Evolutionary conservation across 2,113 vertebrate species (phyloP), one percentile per base, ranked within the genome.

Genomic region (Callithrix jacchus): DNA sequence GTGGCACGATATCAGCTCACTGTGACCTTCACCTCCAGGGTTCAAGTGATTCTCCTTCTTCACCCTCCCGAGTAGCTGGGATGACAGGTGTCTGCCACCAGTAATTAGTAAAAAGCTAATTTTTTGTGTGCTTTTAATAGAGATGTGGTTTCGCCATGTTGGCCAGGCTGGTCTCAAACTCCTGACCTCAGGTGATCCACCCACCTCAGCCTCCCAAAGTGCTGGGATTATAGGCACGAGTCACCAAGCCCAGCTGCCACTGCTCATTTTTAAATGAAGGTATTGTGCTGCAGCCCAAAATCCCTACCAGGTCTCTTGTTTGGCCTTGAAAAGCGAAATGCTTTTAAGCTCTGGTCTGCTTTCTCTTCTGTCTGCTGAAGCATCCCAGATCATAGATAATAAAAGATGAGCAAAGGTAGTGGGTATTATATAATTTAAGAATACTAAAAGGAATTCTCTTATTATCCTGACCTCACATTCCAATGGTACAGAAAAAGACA

Each of bases 271-370:
- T 88, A 16, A 94, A 80, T 79, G 93, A 94, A 92, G 64, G 40
- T 61, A 14, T 80, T 87, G 25, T 71, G 27, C 40, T 77, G 85
- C 94, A 79, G 74, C 56, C 80, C 86, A 4, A 87, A 93, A 92
- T 56, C 25, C 27, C 49, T 89, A 10, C 49, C 58, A 49, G 56
- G 68, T 82, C 37, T 71, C 68, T 77, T 92, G 18, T 87, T 95
- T 89, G 80, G 42, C 54, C 37, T 89, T 40, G 45, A 83, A 96
- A 89, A 61, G 27, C 16, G 77, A 86, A 47, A 85, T 64, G 9
- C 47, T 82, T 94, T 97, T 91, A 91, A 95, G 88, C 76, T 96
- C 20, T 95, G 35, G 61, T 76, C 47, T 97, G 58, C 66, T 88
- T 82, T 91, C 68, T 85, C 56, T 85, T 91, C 49, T 82, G 14